Base-by-base conservation (phyloP, 2,113 vertebrate genomes). In the Climacteris rufus region DNA sequence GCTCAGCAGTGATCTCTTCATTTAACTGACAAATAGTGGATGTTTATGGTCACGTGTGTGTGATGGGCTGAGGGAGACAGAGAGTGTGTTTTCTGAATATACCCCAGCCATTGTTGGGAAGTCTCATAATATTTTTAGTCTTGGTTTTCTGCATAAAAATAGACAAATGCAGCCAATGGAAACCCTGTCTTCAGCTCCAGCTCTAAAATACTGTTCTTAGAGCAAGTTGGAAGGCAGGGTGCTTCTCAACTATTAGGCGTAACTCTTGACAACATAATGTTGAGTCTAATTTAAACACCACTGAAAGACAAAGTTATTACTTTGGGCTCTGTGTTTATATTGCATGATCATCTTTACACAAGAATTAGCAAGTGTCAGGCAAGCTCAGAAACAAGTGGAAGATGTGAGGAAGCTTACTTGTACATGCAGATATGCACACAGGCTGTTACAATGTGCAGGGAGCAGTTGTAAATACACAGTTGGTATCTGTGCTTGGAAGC, bases 301-400 rank as follows among this genome's bases (percentile, higher is more conserved):
- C 52, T 68, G 90, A 75, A 91, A 87, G 84, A 63, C 35, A 10
- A 44, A 90, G 72, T 57, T 50, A 57, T n/a, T 86, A 24, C 77
- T 94, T 64, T 20, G 60, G 24, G 39, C 56, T 87, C 31, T 56
- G 22, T 85, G 79, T 83, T 80, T 71, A 39, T 86, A 22, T 30
- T 88, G 28, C 24, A 8, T 66, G 22, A 63, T 76, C 71, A 39
- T 91, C 35, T 82, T 70, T 90, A 39, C 70, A 57, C 7, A 42
- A 45, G 81, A 89, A 84, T 87, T 82, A 87, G 47, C 64, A 77
- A 80, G 33, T 61, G 68, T 86, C 63, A 85, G 85, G 37, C 57
- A 74, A 80, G 70, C 75, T 93, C 59, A 74, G 66, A 35, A 83
- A 20, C 12, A 45, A 42, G 45, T 45, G 54, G 75, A 76, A 86